Conservation (phyloP, 1,140 invertebrate species). For the Caenorhabditis latens region DNA sequence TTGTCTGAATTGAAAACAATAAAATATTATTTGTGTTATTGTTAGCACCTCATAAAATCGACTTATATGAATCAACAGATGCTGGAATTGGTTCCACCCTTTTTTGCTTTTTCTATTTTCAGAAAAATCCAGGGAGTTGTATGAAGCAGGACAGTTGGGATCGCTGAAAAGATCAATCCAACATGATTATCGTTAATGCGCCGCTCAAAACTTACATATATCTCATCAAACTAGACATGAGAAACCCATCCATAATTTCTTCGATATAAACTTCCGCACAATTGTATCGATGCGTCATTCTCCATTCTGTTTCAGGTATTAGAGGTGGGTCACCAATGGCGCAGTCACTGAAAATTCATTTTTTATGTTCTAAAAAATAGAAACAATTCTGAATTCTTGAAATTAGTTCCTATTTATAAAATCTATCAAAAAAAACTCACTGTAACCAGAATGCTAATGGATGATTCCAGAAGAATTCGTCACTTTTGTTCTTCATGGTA, state of each 20-base stretch:
- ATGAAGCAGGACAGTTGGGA: neutral
- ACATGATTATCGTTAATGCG: neutral
- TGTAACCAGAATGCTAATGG: neutral
- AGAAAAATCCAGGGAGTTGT: conserved; percentile 23
- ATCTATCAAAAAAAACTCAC: neutral
- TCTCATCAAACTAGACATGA: conserved; percentile 1
- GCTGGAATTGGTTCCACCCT: conserved; percentile 1
- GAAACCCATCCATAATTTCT: neutral
- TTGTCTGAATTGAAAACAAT: neutral
- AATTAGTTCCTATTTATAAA: too few relatives aligned
- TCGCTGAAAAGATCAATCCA: neutral
- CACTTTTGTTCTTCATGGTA: neutral
- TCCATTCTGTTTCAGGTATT: conserved; percentile 2
- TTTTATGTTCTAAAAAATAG: too few relatives aligned
- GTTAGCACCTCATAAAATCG: neutral
- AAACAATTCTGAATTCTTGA: too few relatives aligned
- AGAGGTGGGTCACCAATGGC: neutral
- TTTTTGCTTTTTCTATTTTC: conserved; percentile 27
- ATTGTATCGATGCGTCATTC: neutral
- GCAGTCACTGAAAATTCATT: neutral
- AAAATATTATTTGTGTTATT: neutral
- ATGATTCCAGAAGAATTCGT: conserved; percentile 3
- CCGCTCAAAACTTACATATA: neutral
- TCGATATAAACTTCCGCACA: neutral
- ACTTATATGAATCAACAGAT: neutral